phyloP scores from a whole-genome alignment of 2,797 vertebrate genomes.

The Anas bahamensis region DNA sequence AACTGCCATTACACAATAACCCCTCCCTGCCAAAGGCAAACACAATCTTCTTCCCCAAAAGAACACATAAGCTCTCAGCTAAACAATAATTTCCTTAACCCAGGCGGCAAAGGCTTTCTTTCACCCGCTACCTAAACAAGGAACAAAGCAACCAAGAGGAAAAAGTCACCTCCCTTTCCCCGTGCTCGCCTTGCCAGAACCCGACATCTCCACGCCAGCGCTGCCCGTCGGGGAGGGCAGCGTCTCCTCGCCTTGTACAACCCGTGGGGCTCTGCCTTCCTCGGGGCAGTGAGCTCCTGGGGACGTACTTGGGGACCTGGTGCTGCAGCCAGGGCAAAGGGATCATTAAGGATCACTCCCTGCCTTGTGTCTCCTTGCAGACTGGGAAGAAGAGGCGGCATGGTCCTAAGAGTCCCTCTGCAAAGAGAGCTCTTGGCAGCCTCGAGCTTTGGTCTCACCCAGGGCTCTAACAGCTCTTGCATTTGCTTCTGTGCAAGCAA shows the following conservation, averaged over 20 bases:
- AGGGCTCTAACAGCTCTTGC: neutral
- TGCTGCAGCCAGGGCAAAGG: neutral
- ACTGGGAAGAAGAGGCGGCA: neutral
- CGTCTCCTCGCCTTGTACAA: neutral
- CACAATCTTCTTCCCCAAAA: neutral
- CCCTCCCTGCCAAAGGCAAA: neutral
- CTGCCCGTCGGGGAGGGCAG: neutral
- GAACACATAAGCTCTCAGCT: conserved; percentile 6
- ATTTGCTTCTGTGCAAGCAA: neutral
- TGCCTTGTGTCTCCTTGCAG: neutral
- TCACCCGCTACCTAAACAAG: neutral
- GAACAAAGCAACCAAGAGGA: conserved; percentile 1
- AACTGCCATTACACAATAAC: neutral
- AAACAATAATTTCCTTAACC: conserved; percentile 28
- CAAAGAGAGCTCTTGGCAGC: neutral
- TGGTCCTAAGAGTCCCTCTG: fast-evolving
- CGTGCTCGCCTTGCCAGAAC: neutral
- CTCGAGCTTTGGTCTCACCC: neutral
- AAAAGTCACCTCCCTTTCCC: neutral
- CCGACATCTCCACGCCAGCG: fast-evolving
- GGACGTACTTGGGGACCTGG: neutral
- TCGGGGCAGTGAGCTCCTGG: neutral
- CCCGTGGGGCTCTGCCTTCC: neutral
- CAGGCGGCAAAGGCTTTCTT: neutral
- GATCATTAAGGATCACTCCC: neutral